phyloP scores from a whole-genome alignment of 2,888 invertebrate genomes.

The Hanleya hanleyi region DNA sequence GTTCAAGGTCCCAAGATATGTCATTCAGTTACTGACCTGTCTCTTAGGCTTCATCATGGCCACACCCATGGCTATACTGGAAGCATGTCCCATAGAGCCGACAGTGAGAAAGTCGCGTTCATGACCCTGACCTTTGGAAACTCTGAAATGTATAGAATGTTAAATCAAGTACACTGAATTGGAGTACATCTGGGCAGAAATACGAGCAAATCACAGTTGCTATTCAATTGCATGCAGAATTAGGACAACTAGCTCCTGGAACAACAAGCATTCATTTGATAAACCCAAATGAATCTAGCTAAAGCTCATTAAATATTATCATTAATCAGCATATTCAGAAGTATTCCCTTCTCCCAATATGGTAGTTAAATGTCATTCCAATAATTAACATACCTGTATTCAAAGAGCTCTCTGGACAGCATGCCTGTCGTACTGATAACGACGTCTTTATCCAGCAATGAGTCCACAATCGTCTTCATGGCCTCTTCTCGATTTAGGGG shows the following conservation, averaged over 20 bases:
- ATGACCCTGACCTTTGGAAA: conserved; percentile 69
- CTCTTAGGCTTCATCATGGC: conserved; percentile 70
- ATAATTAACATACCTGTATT: conserved; percentile 72
- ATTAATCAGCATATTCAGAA: background rate
- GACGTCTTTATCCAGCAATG: conserved; percentile 69
- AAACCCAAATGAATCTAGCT: no score
- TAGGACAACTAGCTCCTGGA: no score
- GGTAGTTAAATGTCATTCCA: background rate
- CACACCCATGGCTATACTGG: conserved; percentile 73
- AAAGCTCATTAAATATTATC: no score
- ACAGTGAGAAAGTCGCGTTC: conserved; percentile 74
- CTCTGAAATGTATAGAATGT: conserved; percentile 46
- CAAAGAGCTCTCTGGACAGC: conserved; percentile 74
- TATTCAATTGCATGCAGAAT: no score
- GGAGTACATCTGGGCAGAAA: no score
- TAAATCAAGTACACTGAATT: background rate
- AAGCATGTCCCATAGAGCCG: conserved; percentile 75
- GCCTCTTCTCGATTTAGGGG: conserved; percentile 71
- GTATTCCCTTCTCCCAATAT: background rate
- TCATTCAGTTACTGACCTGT: conserved; percentile 59
- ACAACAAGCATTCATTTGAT: no score
- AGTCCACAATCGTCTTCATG: conserved; percentile 65
- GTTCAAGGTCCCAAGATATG: no score
- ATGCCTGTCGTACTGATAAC: conserved; percentile 75
- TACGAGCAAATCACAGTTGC: no score